These are phyloP conservation scores for Helobdella robusta DNA, from an alignment of 2,888 invertebrate species.

Conservation along the genomic window DNA sequence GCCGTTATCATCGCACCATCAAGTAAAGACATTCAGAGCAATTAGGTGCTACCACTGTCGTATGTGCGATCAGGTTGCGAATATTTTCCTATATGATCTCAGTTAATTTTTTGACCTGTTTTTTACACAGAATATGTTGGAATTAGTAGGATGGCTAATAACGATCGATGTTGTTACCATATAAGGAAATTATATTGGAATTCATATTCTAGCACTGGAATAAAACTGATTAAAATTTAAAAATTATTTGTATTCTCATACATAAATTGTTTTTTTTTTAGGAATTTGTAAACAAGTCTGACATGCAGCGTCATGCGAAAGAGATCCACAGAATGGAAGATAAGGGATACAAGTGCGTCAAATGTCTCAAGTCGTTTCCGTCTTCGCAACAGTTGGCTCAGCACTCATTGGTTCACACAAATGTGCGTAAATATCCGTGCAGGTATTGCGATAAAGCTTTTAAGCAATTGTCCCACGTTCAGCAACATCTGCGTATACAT, in stretches of 20 bases:
- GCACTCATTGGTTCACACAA: slow-evolving; percentile 89
- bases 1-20: no score
- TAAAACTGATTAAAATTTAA: no score
- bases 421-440: slow-evolving; percentile 93
- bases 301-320: slow-evolving; percentile 35
- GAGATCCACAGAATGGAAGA: slow-evolving; percentile 52
- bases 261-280: slow-evolving; percentile 27
- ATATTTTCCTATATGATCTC: no score
- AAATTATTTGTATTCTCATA: no score
- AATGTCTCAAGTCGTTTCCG: slow-evolving; percentile 91
- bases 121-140: no score
- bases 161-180: no score
- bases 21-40: slow-evolving; percentile 28
- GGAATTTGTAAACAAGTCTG: slow-evolving; percentile 36
- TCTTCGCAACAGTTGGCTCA: slow-evolving; percentile 92
- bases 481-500: slow-evolving; percentile 87
- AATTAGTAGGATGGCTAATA: no score
- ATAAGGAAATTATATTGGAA: no score
- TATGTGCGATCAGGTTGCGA: slow-evolving; percentile 36
- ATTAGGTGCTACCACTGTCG: slow-evolving; percentile 35
- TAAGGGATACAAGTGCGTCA: slow-evolving; percentile 92
- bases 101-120: no score
- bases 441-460: slow-evolving; percentile 91
- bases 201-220: no score
- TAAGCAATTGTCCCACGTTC: slow-evolving; percentile 92